These are phyloP conservation scores for Brachionus manjavacas DNA, from an alignment of 1,140 invertebrate species.

Conservation along the genomic window DNA sequence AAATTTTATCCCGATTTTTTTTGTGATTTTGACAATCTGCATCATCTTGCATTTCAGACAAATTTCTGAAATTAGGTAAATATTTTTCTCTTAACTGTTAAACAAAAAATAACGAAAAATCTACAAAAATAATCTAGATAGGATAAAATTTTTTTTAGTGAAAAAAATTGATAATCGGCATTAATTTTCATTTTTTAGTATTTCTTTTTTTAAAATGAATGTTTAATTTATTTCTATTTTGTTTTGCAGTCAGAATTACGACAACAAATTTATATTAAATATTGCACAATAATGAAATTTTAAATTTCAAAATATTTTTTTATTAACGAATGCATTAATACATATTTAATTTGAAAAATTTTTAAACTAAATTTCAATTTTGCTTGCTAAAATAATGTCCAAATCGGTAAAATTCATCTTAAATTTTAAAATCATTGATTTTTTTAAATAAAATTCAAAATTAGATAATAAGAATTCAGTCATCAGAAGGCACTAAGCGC, in stretches of 20 bases:
- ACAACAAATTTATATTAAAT: not conserved
- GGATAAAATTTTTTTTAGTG: too few relatives aligned
- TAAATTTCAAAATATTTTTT: not conserved
- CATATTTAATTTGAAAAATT: not conserved
- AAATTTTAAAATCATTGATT: not conserved
- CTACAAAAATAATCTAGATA: too few relatives aligned
- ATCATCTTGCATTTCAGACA: too few relatives aligned
- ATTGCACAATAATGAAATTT: not conserved
- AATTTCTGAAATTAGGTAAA: too few relatives aligned
- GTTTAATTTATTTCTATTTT: not conserved
- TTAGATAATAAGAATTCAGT: slow-evolving; percentile 32
- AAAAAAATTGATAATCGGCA: too few relatives aligned
- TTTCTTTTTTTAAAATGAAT: not conserved
- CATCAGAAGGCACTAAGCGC: slow-evolving; percentile 11
- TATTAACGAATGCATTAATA: not conserved
- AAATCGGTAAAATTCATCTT: not conserved
- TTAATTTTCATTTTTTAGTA: not conserved
- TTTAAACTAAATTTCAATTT: not conserved
- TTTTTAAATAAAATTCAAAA: not conserved
- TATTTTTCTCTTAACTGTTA: too few relatives aligned
- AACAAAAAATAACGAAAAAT: too few relatives aligned
- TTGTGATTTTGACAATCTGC: too few relatives aligned
- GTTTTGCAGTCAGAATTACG: not conserved
- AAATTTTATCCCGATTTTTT: too few relatives aligned
- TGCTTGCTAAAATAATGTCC: not conserved